A percentile compares a stretch with the other conserved stretches of the same genome.
Evolutionary conservation across 2,113 vertebrate species (phyloP).

Genomic region (Glaucomys volans): DNA sequence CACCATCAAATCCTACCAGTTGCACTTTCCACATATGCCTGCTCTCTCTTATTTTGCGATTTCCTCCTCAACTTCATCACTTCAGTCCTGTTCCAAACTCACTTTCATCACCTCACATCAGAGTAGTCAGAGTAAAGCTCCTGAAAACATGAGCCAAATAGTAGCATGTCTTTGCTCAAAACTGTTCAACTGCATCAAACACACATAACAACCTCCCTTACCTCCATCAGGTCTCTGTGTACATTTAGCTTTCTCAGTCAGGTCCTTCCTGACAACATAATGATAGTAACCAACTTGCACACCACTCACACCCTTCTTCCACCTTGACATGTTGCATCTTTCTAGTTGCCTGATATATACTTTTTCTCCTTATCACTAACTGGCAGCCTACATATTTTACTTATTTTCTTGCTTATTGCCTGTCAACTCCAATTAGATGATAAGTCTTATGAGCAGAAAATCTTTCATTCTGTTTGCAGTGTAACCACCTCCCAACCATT

Average conservation of each 20-base stretch:
- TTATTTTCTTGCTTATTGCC: not conserved
- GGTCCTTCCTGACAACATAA: not conserved
- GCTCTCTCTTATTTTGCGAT: not conserved
- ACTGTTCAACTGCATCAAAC: not conserved
- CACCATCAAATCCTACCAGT: not conserved
- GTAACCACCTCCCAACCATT: not conserved
- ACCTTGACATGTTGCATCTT: not conserved
- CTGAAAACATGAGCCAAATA: too few species aligned
- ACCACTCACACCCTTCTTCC: not conserved
- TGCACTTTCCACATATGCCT: not conserved
- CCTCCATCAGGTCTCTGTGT: not conserved
- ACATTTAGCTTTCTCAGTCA: not conserved
- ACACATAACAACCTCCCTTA: accelerated
- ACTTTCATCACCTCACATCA: not conserved
- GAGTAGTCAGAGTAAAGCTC: not conserved
- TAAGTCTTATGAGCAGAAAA: not conserved
- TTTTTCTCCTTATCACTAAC: not conserved
- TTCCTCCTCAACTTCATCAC: not conserved
- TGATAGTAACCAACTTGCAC: not conserved
- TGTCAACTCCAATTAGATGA: not conserved
- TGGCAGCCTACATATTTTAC: not conserved
- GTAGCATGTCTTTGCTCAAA: not conserved
- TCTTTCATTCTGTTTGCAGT: not conserved
- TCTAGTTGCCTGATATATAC: not conserved
- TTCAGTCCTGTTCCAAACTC: accelerated